Base-by-base conservation (phyloP, 2,888 invertebrate species). In the Liodrosophila aerea region DNA sequence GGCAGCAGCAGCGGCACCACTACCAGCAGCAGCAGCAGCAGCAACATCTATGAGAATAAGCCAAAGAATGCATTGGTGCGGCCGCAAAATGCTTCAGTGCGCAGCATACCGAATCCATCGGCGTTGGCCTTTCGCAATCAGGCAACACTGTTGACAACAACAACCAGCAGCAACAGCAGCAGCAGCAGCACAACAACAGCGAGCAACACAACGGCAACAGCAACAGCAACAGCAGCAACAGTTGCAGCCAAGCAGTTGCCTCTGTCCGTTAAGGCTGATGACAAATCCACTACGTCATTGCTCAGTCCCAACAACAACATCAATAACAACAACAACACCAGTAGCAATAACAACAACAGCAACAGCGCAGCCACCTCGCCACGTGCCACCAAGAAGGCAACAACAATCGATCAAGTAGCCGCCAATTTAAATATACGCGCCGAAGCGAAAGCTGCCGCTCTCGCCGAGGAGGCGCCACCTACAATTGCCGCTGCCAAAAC, bases 41-140 rank as follows among this genome's bases (percentile, higher is more conserved):
- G 50, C 46, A 65, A 56, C 31, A 64, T 57, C 75, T 44, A 76
- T 66, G 64, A 84, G 63, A 61, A 91, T 89, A 88, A 88, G 71
- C 73, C 84, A 44, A 85, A 85, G 49, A 80, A 76, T 47, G 78
- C 71, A 64, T 85, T 7, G 56, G 80, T 89, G 12, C 91, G 85
- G 9, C 90, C 89, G 11, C 90, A 90, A 64, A 93, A 93, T 80
- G 92, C 93, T 56, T 92, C 91, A 15, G 92, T 93, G 18, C 89
- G 93, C 36, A 93, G 92, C 73, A 93, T 93, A 65, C 93, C 93
- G 4, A 93, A 93, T 88, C 93, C 93, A 4, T 93, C 93, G 47
- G 90, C 92, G 7, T 71, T 93, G 71, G 91, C 92, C 34, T 91
- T 91, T 69, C 91, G 92, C 60, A 92, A 92, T 76, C 89, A 88